A percentile compares a stretch with the other conserved stretches of the same genome.
phyloP scores from a whole-genome alignment of 2,113 vertebrate species.

The Istiophorus platypterus region DNA sequence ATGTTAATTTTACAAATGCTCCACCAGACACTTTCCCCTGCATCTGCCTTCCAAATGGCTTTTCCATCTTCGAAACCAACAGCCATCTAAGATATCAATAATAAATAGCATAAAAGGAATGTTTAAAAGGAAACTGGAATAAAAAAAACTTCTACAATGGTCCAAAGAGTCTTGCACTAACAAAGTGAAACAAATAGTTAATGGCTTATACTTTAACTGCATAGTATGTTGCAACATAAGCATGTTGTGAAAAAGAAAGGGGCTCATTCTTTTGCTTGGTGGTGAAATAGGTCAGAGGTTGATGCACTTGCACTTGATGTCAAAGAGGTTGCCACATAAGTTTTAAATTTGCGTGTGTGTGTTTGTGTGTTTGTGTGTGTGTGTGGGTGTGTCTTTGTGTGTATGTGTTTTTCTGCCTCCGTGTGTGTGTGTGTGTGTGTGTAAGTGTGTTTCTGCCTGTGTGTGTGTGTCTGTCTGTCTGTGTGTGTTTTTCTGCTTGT shows the following conservation, averaged over 20 bases:
- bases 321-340: conserved; percentile 52
- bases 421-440: too few relatives aligned
- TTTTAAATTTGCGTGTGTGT: too few relatives aligned
- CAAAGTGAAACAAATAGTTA: background rate
- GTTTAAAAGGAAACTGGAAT: conserved; percentile 18
- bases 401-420: too few relatives aligned
- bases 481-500: conserved; percentile 47
- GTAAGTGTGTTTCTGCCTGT: background rate
- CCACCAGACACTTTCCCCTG: conserved; percentile 26
- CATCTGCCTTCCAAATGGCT: conserved; percentile 49
- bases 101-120: conserved; percentile 23
- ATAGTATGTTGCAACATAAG: conserved; percentile 59
- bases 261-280: conserved; percentile 25
- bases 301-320: conserved; percentile 66
- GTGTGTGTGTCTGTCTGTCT: conserved; percentile 21
- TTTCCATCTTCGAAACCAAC: conserved; percentile 41
- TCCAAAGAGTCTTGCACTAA: background rate
- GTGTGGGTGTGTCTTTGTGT: too few relatives aligned
- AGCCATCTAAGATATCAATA: conserved; percentile 27
- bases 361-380: conserved; percentile 3
- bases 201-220: conserved; percentile 51
- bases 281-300: conserved; percentile 73
- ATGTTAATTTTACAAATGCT: conserved; percentile 41
- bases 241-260: conserved; percentile 65
- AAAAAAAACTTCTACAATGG: background rate